Evolutionary conservation across 2,888 invertebrate species (phyloP).

Genomic region (Apotomis turbidana): DNA sequence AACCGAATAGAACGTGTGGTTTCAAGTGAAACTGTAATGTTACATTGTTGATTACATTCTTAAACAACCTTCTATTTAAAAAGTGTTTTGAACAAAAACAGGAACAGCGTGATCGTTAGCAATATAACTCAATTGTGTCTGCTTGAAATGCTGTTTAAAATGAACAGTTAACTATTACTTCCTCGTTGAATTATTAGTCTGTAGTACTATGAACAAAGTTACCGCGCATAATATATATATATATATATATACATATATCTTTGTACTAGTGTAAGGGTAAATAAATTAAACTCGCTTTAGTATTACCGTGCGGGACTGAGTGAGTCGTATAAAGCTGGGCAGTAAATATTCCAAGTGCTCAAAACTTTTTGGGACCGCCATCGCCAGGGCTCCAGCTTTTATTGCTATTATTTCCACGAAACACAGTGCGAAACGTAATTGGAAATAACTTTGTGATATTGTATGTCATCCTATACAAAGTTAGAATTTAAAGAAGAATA

Average conservation of each 20-base stretch:
- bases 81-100: too few species aligned
- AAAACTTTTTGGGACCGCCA: conserved; percentile 35
- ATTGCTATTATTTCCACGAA: conserved; percentile 31
- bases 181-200: background rate
- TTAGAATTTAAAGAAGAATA: background rate
- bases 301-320: conserved; percentile 16
- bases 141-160: too few species aligned
- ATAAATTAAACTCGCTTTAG: conserved; percentile 34
- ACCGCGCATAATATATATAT: background rate
- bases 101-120: too few species aligned
- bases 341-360: conserved; percentile 33
- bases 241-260: background rate
- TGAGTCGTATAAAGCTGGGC: conserved; percentile 35
- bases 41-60: too few species aligned
- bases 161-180: background rate
- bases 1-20: too few species aligned
- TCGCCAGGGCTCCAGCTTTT: conserved; percentile 21
- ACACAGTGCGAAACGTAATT: conserved; percentile 14
- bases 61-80: too few species aligned
- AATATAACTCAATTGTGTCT: too few species aligned
- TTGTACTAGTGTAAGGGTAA: conserved; percentile 14
- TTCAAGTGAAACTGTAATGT: too few species aligned
- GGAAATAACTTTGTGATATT: conserved; percentile 13
- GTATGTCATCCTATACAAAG: background rate
- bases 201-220: background rate